Percentiles rank a stretch among this genome's conserved stretches.
Conservation (phyloP, 2,113 vertebrate genomes). For the Fregata magnificens region DNA sequence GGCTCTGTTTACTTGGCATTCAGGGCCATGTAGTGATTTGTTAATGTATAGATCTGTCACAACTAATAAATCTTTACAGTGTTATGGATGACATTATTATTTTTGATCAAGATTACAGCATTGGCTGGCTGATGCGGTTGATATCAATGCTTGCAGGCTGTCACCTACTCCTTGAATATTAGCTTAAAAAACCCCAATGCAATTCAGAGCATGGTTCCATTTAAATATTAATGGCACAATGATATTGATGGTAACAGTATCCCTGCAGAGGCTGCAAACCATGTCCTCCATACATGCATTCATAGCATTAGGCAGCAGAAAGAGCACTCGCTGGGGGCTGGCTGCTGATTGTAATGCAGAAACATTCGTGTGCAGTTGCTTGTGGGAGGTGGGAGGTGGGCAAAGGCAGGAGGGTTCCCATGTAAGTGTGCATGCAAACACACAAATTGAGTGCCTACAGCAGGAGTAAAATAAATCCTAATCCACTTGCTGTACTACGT, state of each 20-base stretch:
- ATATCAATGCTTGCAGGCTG: conserved; percentile 26
- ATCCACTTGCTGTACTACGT: neutral
- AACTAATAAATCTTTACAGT: conserved; percentile 61
- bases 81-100: conserved; percentile 70
- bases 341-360: neutral
- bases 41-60: conserved; percentile 63
- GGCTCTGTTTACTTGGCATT: conserved; percentile 27
- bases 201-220: conserved; percentile 46
- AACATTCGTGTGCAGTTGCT: neutral
- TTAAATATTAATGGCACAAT: conserved; percentile 59
- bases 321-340: neutral
- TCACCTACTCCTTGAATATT: conserved; percentile 14
- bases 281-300: neutral
- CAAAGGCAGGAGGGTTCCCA: neutral
- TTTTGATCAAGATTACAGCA: conserved; percentile 67
- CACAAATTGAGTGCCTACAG: neutral
- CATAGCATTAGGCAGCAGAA: neutral
- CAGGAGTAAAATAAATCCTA: neutral
- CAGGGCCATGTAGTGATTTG: conserved; percentile 35
- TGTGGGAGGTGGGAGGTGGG: neutral
- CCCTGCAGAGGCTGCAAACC: neutral
- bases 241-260: conserved; percentile 14
- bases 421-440: neutral
- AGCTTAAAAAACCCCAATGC: neutral
- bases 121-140: conserved; percentile 3